phyloP scores from a whole-genome alignment of 2,113 vertebrate genomes.

The Gorsachius goisagi region DNA sequence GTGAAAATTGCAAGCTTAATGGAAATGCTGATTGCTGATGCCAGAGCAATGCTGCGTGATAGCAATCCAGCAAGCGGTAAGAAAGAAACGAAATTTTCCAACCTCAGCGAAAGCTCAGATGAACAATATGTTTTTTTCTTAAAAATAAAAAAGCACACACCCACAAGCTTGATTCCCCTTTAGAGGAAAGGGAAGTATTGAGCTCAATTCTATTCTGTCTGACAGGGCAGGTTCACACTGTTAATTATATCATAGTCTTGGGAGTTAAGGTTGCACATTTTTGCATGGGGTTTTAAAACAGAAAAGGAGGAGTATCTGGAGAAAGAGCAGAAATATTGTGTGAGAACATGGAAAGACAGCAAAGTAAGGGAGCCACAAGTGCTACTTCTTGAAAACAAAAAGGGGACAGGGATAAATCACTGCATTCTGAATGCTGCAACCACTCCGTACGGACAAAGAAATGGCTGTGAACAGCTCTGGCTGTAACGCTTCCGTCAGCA shows the following conservation, averaged over 20 bases:
- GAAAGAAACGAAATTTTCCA: background rate
- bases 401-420: background rate
- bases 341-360: background rate
- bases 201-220: background rate
- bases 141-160: background rate
- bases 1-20: slow-evolving; percentile 40
- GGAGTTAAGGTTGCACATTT: background rate
- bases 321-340: background rate
- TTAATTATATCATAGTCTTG: background rate
- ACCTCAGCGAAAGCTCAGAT: background rate
- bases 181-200: background rate
- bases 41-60: background rate
- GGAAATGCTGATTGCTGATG: slow-evolving; percentile 22
- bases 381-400: background rate
- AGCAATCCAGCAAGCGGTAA: background rate
- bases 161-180: background rate
- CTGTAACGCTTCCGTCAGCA: background rate
- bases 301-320: background rate
- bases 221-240: background rate
- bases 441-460: background rate
- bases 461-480: background rate
- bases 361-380: background rate
- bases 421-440: background rate
- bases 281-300: background rate
- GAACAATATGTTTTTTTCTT: background rate